Evolutionary conservation across 2,888 invertebrate species (phyloP).

Genomic region (Trissolcus brochymenae): DNA sequence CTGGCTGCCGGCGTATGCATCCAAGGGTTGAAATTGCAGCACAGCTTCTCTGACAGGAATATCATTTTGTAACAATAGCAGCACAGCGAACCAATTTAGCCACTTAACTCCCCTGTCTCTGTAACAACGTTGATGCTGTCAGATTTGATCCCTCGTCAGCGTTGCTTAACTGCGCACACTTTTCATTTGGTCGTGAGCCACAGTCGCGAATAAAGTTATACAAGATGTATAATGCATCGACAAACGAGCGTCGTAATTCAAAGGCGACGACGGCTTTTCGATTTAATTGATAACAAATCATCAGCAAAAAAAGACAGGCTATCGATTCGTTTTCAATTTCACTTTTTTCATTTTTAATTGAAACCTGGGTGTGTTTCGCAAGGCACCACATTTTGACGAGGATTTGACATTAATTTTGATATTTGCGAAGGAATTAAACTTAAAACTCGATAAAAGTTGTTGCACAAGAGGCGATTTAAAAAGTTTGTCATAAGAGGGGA

Average conservation of each 20-base stretch:
- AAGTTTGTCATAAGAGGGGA: no score
- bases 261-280: constrained; percentile 26
- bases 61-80: constrained; percentile 50
- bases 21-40: constrained; percentile 70
- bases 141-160: constrained; percentile 38
- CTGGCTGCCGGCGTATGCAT: constrained; percentile 71
- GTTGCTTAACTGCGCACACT: constrained; percentile 4
- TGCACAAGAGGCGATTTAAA: no score
- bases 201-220: constrained; percentile 22
- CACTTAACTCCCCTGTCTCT: constrained; percentile 47
- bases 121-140: constrained; percentile 51
- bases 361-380: neutral
- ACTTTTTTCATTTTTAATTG: constrained; percentile 26
- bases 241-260: constrained; percentile 24
- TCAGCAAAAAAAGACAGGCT: constrained; percentile 10
- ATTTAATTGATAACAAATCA: constrained; percentile 55
- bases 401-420: neutral
- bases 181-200: no score
- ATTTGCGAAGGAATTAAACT: neutral
- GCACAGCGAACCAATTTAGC: constrained; percentile 38
- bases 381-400: neutral
- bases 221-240: constrained; percentile 43
- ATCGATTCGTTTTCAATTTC: constrained; percentile 3
- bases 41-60: constrained; percentile 52
- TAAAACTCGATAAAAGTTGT: no score